These are phyloP conservation scores for Turnix velox DNA, from an alignment of 2,113 vertebrate genomes.

Conservation along the genomic window DNA sequence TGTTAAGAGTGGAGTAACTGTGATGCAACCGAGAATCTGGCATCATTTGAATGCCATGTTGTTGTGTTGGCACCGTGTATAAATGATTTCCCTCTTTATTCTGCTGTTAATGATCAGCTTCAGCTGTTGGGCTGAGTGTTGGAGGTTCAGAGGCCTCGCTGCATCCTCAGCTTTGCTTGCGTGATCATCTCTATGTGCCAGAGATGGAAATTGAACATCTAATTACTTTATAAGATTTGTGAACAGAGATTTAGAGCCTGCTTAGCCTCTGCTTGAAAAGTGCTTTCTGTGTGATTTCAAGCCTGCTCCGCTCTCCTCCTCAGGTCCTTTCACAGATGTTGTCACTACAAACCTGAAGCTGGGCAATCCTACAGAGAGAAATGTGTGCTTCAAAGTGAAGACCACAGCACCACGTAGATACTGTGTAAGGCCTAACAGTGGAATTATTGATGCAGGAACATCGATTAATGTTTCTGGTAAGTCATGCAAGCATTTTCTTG, in stretches of 20 bases:
- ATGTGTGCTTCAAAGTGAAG: conserved; percentile 99
- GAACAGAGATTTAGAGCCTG: conserved; percentile 5
- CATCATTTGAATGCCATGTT: not conserved
- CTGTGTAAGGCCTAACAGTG: conserved; percentile 97
- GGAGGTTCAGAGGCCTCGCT: not conserved
- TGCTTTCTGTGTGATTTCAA: conserved; percentile 11
- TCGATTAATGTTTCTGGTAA: conserved; percentile 97
- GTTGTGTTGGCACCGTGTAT: not conserved
- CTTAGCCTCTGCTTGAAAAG: not conserved
- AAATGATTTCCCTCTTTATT: not conserved
- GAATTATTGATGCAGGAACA: conserved; percentile 93
- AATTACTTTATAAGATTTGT: conserved; percentile 40
- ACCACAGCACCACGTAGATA: conserved; percentile 97
- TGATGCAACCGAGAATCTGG: not conserved
- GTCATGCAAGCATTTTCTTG: not conserved
- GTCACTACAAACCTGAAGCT: conserved; percentile 97
- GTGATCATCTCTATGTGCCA: not conserved
- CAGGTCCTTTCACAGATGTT: conserved; percentile 98
- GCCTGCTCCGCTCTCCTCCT: not conserved
- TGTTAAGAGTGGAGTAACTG: not conserved
- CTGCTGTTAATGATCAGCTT: not conserved
- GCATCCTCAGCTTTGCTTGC: not conserved
- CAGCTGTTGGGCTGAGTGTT: not conserved
- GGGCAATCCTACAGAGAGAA: conserved; percentile 93
- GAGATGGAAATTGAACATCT: not conserved